Evolutionary conservation across 2,888 invertebrate genomes (phyloP), one percentile per base, ranked within the genome.

Genomic region (Argyresthia albistria): DNA sequence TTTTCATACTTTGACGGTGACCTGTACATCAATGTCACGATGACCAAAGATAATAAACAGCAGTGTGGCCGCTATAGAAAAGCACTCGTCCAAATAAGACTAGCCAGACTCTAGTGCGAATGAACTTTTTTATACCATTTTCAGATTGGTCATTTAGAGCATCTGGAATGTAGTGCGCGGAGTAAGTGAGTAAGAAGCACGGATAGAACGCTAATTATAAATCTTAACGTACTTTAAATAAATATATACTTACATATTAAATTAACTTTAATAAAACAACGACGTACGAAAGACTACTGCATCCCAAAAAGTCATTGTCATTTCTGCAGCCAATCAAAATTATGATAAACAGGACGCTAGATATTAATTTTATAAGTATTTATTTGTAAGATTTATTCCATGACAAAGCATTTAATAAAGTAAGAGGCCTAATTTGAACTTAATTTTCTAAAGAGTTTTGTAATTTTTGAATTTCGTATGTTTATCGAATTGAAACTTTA

Each of bases 141-240:
- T 78, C 86, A 87, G 86, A 87, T 87, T 83, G 86, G 84, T 86
- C 86, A 73, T 87, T 87, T 86, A 87, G 80, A 82, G 75, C 78
- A 39, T 11, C 39, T 39, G 39, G 39, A 6, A 39, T 35, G 82
- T 84, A 68, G 71, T 82, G 64, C 80, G 80, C 67, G 84, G 83
- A 69, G 76, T 84, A 76, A 76, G 9, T 3, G 39, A 39, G 9
- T 63, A 63, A 66, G 62, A 61, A 67, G 67, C 70, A 70, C 68
- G 54, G 51, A 25, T 25, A 25, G 2, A 25, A 25, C 25, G 25
- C 25, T 50, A 56, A 45, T 37, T 58, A 55, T 11, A 46, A 35
- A 1, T 6, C 10, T 10, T 25, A 35, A 46, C 35, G 16, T 46
- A 4, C 2, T 6, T 6, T 25, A 25, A 2, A 6, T 25, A 25